Evolutionary conservation across 2,888 invertebrate species (phyloP).

Genomic region (Lithophane ornitopus): DNA sequence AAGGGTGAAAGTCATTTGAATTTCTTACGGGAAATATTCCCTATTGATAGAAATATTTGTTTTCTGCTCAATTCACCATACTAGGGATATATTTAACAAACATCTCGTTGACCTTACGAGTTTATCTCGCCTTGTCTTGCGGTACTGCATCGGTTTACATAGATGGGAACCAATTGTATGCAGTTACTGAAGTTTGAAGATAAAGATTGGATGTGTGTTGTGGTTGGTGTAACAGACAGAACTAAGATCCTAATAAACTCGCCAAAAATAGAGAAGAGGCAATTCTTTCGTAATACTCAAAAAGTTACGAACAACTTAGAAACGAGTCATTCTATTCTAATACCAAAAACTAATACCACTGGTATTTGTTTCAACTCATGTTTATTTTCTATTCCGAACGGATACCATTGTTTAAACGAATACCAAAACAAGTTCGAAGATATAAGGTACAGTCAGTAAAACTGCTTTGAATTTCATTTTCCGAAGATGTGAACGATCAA

Average conservation of each 20-base stretch:
- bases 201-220: neutral
- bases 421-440: too few species aligned
- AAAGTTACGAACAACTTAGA: neutral
- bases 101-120: constrained; percentile 68
- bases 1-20: constrained; percentile 81
- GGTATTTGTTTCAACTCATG: too few species aligned
- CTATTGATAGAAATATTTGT: constrained; percentile 83
- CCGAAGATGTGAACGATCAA: too few species aligned
- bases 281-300: neutral
- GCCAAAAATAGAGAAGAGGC: neutral
- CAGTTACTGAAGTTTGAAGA: constrained; percentile 27
- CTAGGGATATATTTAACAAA: constrained; percentile 76
- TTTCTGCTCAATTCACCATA: constrained; percentile 73
- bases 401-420: too few species aligned
- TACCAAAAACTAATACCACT: too few species aligned
- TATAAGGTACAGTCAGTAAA: too few species aligned
- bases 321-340: too few species aligned
- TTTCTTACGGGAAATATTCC: constrained; percentile 80
- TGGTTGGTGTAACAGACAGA: neutral
- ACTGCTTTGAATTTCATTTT: too few species aligned
- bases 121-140: constrained; percentile 53
- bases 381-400: too few species aligned
- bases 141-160: constrained; percentile 25
- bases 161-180: constrained; percentile 25
- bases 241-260: neutral